These are phyloP conservation scores for Cremastinae sp. DNA, from an alignment of 2,888 invertebrate genomes.

Conservation along the genomic window DNA sequence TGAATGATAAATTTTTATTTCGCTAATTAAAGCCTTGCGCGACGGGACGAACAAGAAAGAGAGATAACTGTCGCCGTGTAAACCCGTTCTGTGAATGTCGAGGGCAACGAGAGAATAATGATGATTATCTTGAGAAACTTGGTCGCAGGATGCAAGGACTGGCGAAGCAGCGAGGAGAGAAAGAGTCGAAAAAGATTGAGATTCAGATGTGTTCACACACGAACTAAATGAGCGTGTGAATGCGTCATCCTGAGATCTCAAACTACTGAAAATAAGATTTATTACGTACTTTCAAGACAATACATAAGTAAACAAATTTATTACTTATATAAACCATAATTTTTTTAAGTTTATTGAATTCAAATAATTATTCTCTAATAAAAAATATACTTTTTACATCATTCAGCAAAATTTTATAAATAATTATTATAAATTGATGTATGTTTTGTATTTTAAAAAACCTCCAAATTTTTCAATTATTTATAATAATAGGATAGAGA, in stretches of 20 bases:
- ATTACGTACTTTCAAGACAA: too few species aligned
- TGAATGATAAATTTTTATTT: slow-evolving; percentile 54
- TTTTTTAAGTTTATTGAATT: too few species aligned
- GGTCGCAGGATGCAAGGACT: slow-evolving; percentile 12
- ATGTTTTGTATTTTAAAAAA: too few species aligned
- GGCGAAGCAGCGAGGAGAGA: slow-evolving; percentile 14
- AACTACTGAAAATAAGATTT: slow-evolving; percentile 27
- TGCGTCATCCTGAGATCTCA: slow-evolving; percentile 51
- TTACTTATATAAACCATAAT: too few species aligned
- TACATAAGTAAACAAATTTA: too few species aligned
- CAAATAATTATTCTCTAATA: too few species aligned
- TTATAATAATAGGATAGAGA: too few species aligned
- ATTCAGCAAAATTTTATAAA: too few species aligned
- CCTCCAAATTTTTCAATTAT: too few species aligned
- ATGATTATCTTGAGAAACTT: slow-evolving; percentile 47
- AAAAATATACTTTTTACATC: too few species aligned
- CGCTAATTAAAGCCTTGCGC: slow-evolving; percentile 52
- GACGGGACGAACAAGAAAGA: slow-evolving; percentile 12
- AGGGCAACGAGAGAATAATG: slow-evolving; percentile 57
- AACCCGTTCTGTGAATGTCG: slow-evolving; percentile 55
- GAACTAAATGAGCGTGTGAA: slow-evolving; percentile 20
- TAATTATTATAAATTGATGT: too few species aligned
- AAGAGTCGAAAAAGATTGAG: slow-evolving; percentile 30
- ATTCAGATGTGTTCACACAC: slow-evolving; percentile 1
- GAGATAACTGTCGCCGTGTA: slow-evolving; percentile 35